Base-by-base conservation (phyloP, 2,888 invertebrate species). In the Archips crataeganus region DNA sequence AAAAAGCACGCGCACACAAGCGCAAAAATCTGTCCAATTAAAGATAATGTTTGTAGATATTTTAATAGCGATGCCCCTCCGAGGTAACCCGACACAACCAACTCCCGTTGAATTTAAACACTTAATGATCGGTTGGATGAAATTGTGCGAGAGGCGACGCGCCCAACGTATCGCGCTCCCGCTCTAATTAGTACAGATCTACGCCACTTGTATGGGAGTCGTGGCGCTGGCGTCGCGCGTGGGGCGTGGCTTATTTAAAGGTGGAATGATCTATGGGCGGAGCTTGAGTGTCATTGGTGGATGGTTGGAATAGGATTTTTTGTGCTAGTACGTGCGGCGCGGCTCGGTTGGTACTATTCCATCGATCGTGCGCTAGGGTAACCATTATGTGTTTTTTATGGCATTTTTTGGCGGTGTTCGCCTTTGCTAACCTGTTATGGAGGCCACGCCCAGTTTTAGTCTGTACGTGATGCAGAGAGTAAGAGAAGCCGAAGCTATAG, bases 1-100 rank as follows among this genome's bases (percentile, higher is more conserved):
- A 93, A 91, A 89, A 85, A 80, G 75, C 10, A 32, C 73, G 92
- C 93, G 88, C 94, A 93, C 94, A 94, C 94, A 89, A 84, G 89
- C 93, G 92, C 94, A 93, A 91, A 93, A 89, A 87, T 89, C 92
- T 89, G 93, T 90, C 93, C 94, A 94, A 94, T 94, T 94, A 94
- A 93, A 93, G 93, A 89, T 94, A 94, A 94, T 94, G 93, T 93
- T 93, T 93, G 93, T 92, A 90, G 93, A 94, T 93, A 93, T 94
- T 94, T 94, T 94, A 94, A 94, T 94, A 93, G 92, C 90, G 92
- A 39, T 89, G 88, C 93, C 94, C 94, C 94, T 92, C 93, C 92
- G 92, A 87, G 82, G 94, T 92, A 94, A 94, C 85, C 90, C 93
- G 94, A 94, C 94, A 94, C 94, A 94, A 94, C 94, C 94, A 94